Conservation (phyloP, 2,888 invertebrate species). For the Lasioglossum oenotherae region DNA sequence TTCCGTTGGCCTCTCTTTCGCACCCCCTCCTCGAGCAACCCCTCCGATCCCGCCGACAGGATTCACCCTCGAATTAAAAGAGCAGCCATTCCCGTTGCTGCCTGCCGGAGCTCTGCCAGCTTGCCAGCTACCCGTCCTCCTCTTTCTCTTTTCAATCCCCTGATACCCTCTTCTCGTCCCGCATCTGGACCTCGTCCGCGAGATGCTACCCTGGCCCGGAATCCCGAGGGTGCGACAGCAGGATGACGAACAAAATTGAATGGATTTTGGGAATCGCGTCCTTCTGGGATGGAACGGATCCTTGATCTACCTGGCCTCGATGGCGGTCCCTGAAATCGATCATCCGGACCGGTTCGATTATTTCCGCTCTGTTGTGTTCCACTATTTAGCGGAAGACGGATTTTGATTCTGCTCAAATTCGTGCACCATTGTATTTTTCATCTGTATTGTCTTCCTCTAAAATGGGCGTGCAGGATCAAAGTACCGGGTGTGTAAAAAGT, state of each 20-base stretch:
- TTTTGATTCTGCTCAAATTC: neutral
- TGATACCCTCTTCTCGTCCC: constrained; percentile 18
- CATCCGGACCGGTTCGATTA: neutral
- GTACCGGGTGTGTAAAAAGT: no score
- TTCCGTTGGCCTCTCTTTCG: constrained; percentile 21
- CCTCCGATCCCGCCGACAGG: constrained; percentile 48
- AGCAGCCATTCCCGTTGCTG: constrained; percentile 64
- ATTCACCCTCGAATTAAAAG: constrained; percentile 76
- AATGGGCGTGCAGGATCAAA: neutral
- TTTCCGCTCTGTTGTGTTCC: neutral
- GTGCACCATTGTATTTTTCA: neutral
- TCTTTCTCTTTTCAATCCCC: constrained; percentile 10
- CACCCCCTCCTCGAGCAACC: constrained; percentile 36
- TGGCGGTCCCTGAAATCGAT: neutral
- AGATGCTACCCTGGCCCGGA: constrained; percentile 40
- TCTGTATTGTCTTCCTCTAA: neutral
- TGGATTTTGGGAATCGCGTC: constrained; percentile 54
- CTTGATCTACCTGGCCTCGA: constrained; percentile 31
- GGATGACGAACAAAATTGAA: constrained; percentile 47
- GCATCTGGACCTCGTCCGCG: constrained; percentile 40
- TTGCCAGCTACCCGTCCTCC: neutral
- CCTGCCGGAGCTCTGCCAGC: constrained; percentile 24
- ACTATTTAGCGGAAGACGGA: neutral
- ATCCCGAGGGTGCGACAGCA: constrained; percentile 32
- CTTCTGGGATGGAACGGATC: neutral